Conservation (phyloP, 1,140 invertebrate species). For the Trinorchestia longiramus region DNA sequence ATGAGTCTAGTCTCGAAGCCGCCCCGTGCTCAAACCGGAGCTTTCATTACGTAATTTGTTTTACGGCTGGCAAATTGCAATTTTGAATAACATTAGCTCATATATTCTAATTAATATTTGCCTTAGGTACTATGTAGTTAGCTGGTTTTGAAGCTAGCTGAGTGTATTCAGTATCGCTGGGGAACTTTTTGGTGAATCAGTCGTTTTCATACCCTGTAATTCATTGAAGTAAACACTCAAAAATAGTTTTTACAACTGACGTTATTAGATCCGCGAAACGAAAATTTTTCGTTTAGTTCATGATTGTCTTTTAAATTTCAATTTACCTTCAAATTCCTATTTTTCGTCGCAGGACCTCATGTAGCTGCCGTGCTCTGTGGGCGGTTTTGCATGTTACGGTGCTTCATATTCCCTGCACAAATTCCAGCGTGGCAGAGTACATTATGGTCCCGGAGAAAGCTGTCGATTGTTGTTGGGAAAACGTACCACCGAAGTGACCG, state of each 20-base stretch:
- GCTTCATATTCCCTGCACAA: slow-evolving; percentile 37
- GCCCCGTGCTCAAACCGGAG: background rate
- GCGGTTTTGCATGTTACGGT: background rate
- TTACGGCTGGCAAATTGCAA: background rate
- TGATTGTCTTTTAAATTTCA: background rate
- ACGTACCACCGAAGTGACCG: slow-evolving; percentile 32
- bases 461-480: slow-evolving; percentile 45
- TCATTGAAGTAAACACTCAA: background rate
- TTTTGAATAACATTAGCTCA: background rate
- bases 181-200: background rate
- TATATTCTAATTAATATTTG: background rate
- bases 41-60: background rate
- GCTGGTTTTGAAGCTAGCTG: background rate
- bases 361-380: background rate
- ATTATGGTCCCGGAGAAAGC: slow-evolving; percentile 43
- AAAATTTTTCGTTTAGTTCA: background rate
- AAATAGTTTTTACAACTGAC: background rate
- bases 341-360: background rate
- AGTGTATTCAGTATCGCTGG: background rate
- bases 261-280: background rate
- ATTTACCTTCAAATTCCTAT: background rate
- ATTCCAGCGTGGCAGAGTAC: slow-evolving; percentile 20
- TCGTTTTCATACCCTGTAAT: background rate
- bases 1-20: background rate
- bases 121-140: background rate